These are phyloP conservation scores for Hemibagrus wyckioides DNA, from an alignment of 2,113 vertebrate genomes.

Conservation along the genomic window DNA sequence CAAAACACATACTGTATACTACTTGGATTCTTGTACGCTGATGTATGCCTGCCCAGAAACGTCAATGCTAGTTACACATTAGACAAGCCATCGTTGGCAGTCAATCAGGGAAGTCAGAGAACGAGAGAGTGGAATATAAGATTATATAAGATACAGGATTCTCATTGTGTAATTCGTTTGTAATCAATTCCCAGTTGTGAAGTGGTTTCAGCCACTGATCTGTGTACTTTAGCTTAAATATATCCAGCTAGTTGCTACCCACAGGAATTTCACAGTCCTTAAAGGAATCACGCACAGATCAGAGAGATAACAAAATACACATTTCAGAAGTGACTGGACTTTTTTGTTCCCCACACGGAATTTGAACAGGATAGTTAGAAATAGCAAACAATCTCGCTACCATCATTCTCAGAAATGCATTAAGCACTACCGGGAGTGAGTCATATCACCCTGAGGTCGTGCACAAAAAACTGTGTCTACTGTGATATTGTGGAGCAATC, in stretches of 20 bases:
- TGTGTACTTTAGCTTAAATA: background rate
- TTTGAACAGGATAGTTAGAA: background rate
- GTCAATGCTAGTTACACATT: background rate
- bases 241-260: background rate
- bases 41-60: background rate
- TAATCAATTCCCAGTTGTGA: background rate
- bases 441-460: background rate
- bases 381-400: background rate
- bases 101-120: background rate
- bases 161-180: background rate
- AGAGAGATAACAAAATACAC: background rate
- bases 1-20: background rate
- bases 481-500: background rate
- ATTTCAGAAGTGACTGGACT: background rate
- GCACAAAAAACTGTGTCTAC: background rate
- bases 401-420: background rate
- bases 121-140: background rate
- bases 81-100: background rate
- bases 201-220: background rate
- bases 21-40: background rate
- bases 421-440: background rate
- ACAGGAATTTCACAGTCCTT: background rate
- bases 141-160: background rate
- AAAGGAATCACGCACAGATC: background rate
- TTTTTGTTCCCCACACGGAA: background rate